Evolutionary conservation across 2,888 invertebrate genomes (phyloP).

Genomic region (Stegophylla sp.): DNA sequence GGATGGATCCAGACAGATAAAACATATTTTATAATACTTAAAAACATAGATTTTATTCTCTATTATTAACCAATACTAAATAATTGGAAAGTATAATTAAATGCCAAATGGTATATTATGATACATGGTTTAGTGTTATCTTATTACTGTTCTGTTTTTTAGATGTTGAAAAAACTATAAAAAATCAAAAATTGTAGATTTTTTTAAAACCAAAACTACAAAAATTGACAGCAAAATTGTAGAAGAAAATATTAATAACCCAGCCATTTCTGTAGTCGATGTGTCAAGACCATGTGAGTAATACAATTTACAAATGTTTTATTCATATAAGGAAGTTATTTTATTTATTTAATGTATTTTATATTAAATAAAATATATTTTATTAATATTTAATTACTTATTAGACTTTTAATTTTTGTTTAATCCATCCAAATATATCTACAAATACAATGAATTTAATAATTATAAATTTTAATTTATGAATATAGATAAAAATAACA

Average conservation of each 20-base stretch:
- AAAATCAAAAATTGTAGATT: conserved; percentile 15
- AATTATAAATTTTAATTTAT: conserved; percentile 20
- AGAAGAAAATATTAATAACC: conserved; percentile 9
- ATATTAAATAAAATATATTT: not conserved
- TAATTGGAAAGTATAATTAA: conserved; percentile 27
- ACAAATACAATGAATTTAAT: conserved; percentile 19
- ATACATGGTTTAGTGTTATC: not conserved
- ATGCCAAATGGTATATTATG: not conserved
- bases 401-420: conserved; percentile 11
- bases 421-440: not conserved
- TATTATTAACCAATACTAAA: conserved; percentile 30
- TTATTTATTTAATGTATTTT: not conserved
- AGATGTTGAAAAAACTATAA: conserved; percentile 24
- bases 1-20: not conserved
- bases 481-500: conserved; percentile 6
- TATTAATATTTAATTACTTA: not conserved
- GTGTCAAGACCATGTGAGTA: conserved; percentile 8
- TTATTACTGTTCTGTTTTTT: conserved; percentile 13
- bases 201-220: conserved; percentile 8
- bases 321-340: not conserved
- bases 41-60: conserved; percentile 6
- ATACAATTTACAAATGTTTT: conserved; percentile 16
- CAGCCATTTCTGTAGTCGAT: conserved; percentile 13
- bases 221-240: conserved; percentile 3
- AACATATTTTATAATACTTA: conserved; percentile 1